Evolutionary conservation across 2,113 vertebrate genomes (phyloP).

Genomic region (Maccullochella peelii): DNA sequence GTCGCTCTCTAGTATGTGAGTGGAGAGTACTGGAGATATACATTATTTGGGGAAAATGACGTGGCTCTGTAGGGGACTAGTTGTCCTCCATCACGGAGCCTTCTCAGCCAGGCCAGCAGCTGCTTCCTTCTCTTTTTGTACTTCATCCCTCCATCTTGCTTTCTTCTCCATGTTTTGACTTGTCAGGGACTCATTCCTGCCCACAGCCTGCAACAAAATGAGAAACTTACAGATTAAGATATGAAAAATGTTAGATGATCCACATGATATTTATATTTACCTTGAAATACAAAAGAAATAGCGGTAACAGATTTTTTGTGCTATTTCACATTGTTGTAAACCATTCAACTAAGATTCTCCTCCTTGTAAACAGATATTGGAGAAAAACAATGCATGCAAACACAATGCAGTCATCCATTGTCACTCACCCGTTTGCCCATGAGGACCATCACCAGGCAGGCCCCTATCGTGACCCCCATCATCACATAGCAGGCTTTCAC

Average conservation of each 20-base stretch:
- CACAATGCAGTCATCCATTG: background rate
- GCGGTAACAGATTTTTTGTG: background rate
- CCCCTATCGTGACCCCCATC: conserved; percentile 87
- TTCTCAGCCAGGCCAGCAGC: conserved; percentile 51
- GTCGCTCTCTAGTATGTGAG: background rate
- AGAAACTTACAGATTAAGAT: background rate
- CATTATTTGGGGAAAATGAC: background rate
- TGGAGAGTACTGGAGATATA: background rate
- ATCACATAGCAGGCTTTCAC: conserved; percentile 90
- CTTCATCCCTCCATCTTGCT: conserved; percentile 84
- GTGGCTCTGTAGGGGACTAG: no score
- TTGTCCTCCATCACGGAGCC: conserved; percentile 63
- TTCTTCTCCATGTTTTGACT: conserved; percentile 89
- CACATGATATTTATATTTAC: background rate
- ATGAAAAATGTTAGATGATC: background rate
- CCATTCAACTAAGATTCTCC: no score
- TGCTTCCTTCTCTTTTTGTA: conserved; percentile 28
- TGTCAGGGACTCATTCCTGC: conserved; percentile 85
- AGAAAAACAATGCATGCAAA: background rate
- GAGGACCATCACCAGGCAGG: conserved; percentile 85
- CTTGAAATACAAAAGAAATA: background rate
- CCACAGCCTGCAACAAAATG: conserved; percentile 79
- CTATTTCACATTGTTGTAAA: background rate
- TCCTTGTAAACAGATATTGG: background rate
- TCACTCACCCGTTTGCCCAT: conserved; percentile 90